A percentile compares a stretch with the other conserved stretches of the same genome.
phyloP scores from a whole-genome alignment of 2,113 vertebrate genomes.

The Eretmochelys imbricata region DNA sequence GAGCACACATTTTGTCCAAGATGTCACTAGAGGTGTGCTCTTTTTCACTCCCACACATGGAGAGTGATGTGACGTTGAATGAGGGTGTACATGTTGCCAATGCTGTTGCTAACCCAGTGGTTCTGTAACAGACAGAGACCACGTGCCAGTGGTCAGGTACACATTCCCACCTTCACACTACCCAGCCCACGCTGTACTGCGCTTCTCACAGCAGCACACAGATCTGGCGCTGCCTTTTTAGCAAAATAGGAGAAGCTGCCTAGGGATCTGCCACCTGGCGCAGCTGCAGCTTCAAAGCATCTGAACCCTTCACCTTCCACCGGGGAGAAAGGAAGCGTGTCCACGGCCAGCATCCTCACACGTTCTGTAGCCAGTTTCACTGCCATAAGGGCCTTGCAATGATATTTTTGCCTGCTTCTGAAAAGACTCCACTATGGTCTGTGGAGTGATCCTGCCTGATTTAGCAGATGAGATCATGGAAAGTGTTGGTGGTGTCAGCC shows the following conservation, averaged over 20 bases:
- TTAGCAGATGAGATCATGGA: neutral
- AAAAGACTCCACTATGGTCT: neutral
- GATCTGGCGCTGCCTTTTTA: neutral
- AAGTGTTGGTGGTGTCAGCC: neutral
- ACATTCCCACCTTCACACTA: neutral
- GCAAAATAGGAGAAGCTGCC: neutral
- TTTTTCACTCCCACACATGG: neutral
- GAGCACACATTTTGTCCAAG: neutral
- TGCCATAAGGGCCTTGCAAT: neutral
- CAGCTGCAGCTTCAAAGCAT: neutral
- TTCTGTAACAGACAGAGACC: too few relatives aligned
- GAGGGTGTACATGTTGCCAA: neutral
- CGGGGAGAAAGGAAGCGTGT: neutral
- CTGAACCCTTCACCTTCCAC: neutral
- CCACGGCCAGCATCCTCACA: neutral
- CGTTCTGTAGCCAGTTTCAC: neutral
- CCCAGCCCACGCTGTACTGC: neutral
- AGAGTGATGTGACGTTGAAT: neutral
- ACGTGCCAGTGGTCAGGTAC: neutral
- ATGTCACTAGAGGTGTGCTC: neutral
- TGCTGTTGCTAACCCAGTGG: neutral
- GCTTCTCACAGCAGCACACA: neutral
- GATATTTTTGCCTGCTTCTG: neutral
- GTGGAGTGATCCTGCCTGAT: neutral
- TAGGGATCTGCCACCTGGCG: neutral